Conservation (phyloP, 2,888 invertebrate genomes). For the Thalpophila matura region DNA sequence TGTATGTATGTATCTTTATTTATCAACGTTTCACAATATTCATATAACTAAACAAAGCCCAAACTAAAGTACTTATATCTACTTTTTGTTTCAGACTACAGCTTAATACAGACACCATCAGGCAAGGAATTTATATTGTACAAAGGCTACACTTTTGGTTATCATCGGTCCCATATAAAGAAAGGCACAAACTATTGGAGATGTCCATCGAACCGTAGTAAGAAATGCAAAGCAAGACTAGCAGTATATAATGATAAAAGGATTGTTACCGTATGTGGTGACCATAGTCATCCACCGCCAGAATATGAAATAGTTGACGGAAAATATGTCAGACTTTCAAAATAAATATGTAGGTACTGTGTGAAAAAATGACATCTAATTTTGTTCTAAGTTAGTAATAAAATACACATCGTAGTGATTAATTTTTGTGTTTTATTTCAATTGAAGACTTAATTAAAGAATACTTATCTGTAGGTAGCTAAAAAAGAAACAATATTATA, state of each 20-base stretch:
- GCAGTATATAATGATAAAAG: conserved; percentile 1
- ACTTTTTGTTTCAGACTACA: conserved; percentile 25
- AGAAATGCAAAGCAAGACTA: conserved; percentile 32
- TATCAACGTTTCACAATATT: too few relatives aligned
- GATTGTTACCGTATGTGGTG: background rate
- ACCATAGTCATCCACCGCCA: conserved; percentile 31
- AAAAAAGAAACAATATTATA: too few relatives aligned
- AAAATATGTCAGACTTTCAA: conserved; percentile 15
- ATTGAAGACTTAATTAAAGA: too few relatives aligned
- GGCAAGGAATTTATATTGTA: conserved; percentile 21
- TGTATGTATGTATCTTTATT: too few relatives aligned
- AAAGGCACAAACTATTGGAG: conserved; percentile 27
- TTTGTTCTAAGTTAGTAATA: too few relatives aligned
- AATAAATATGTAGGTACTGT: background rate
- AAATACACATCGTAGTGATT: too few relatives aligned
- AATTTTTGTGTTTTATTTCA: too few relatives aligned
- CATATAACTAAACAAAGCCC: too few relatives aligned
- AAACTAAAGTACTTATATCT: too few relatives aligned
- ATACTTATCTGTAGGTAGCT: too few relatives aligned
- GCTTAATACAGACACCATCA: background rate
- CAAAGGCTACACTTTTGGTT: conserved; percentile 18
- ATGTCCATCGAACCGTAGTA: conserved; percentile 28
- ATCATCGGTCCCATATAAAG: background rate
- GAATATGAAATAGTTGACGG: conserved; percentile 30
- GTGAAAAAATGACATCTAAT: too few relatives aligned